phyloP scores from a whole-genome alignment of 1,140 invertebrate species.

The Drosophila ironensis region DNA sequence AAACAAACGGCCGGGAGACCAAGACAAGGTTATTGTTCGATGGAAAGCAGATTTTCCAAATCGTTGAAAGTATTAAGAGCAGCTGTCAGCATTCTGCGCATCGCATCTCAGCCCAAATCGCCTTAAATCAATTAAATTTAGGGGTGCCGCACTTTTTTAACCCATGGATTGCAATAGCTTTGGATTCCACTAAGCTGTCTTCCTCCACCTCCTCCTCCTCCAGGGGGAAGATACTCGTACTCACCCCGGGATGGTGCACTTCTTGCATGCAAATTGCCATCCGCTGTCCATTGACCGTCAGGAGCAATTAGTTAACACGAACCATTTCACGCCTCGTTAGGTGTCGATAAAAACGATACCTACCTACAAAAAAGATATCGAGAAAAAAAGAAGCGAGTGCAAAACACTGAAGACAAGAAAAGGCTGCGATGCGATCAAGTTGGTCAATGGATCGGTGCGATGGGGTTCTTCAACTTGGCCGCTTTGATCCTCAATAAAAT shows the following conservation, averaged over 20 bases:
- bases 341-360: too few species aligned
- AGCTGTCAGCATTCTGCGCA: slow-evolving; percentile 5
- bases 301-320: slow-evolving; percentile 23
- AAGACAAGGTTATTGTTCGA: slow-evolving; percentile 1
- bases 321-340: slow-evolving; percentile 32
- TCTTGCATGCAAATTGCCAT: too few species aligned
- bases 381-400: background rate
- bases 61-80: background rate
- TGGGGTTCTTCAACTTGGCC: background rate
- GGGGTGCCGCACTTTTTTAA: background rate
- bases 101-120: background rate
- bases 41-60: slow-evolving; percentile 10
- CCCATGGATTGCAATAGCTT: too few species aligned
- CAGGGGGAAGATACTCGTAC: too few species aligned
- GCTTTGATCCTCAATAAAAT: too few species aligned
- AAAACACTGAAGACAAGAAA: too few species aligned
- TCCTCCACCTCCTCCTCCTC: too few species aligned
- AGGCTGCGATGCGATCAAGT: too few species aligned
- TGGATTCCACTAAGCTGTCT: too few species aligned
- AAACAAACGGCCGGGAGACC: too few species aligned
- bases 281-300: slow-evolving; percentile 38
- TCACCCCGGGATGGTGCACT: too few species aligned
- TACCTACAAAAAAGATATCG: background rate
- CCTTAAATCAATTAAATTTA: background rate
- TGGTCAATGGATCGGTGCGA: slow-evolving; percentile 12